Evolutionary conservation across 2,888 invertebrate species (phyloP).

Genomic region (Cephus pulcher): DNA sequence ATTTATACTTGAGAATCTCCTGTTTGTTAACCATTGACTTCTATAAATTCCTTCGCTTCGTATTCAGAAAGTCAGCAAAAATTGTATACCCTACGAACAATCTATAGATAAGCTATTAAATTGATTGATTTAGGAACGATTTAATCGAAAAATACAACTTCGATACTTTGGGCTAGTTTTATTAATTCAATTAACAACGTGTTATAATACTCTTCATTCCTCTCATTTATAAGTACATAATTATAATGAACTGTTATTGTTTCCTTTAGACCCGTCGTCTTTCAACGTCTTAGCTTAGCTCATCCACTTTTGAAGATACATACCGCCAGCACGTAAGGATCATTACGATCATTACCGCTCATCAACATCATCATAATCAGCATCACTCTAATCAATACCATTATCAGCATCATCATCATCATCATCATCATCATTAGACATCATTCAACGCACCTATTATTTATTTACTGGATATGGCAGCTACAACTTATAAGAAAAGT

Average conservation of each 20-base stretch:
- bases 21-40: not conserved
- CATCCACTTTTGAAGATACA: conserved; percentile 53
- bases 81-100: not conserved
- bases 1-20: not conserved
- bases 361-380: conserved; percentile 22
- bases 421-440: conserved; percentile 39
- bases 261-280: conserved; percentile 65
- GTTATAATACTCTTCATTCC: conserved; percentile 66
- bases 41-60: not conserved
- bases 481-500: conserved; percentile 64
- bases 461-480: conserved; percentile 61
- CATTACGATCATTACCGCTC: conserved; percentile 31
- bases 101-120: not conserved
- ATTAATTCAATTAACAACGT: conserved; percentile 67
- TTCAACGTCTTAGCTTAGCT: conserved; percentile 53
- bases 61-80: not conserved
- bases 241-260: conserved; percentile 58
- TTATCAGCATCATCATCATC: conserved; percentile 25
- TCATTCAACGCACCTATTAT: conserved; percentile 51
- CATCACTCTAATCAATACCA: conserved; percentile 22
- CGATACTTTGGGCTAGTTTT: conserved; percentile 65
- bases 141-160: conserved; percentile 17
- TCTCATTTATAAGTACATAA: conserved; percentile 64
- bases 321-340: conserved; percentile 49
- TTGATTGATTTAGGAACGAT: conserved; percentile 16